Evolutionary conservation across 2,113 vertebrate species (phyloP), one percentile per base, ranked within the genome.

Genomic region (Erinaceus europaeus): DNA sequence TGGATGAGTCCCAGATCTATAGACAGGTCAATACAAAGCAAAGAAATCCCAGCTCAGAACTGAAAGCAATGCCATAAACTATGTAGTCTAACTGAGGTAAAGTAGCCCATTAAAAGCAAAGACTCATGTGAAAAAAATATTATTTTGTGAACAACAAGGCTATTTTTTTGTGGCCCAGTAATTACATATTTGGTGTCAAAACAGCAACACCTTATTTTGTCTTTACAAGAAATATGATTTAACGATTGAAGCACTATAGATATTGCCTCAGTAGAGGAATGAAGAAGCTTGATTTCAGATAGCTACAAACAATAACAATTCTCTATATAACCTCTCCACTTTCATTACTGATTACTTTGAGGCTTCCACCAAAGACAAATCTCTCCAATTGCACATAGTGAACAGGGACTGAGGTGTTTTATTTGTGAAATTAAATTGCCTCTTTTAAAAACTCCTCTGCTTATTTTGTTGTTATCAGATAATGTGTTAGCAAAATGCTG

Each of bases 391-490:
- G 4, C 6, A 34, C 59, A 27, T 20, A 29, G 15, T 71, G 29
- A 57, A 59, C 17, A 34, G 59, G 84, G 23, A 40, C 4, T 59
- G 40, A 89, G 25, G 2, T 44, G 9, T 57, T 82, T 83, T 68
- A 73, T 78, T 74, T 67, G 75, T 3, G 0, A 91, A 90, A 93
- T 89, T 90, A 90, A 93, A 93, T 69, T 55, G 20, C n/a, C 64
- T 29, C 1, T 1, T 86, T 12, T 52, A 93, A 79, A 95, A 93
- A 73, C 61, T 29, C 12, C 13, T 95, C 90, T 93, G 20, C 93
- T 95, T 95, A 93, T 94, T 94, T 62, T 94, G 59, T 88, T 95
- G 79, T 90, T 88, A 88, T 65, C 42, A 92, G 88, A 89, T 91
- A 94, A 95, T 78, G 73, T 86, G 90, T 62, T 79, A 88, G 79